phyloP scores from a whole-genome alignment of 1,140 invertebrate genomes.

The Drosophila repletoides region DNA sequence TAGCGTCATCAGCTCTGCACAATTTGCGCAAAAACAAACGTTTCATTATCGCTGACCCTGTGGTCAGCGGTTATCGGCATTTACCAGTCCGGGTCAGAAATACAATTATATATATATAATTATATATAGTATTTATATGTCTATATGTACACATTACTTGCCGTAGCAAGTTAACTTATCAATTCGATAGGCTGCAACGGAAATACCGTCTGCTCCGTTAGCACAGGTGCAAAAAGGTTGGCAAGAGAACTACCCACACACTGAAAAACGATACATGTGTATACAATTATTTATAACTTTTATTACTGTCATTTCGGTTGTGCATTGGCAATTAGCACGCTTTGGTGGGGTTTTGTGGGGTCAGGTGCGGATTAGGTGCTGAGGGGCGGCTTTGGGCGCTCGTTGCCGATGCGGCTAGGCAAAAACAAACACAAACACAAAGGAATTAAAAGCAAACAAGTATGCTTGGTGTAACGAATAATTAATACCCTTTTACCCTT shows the following conservation, averaged over 20 bases:
- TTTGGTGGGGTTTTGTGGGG: conserved; percentile 11
- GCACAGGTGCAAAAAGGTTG: conserved; percentile 2
- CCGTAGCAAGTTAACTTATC: conserved; percentile 33
- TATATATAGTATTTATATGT: neutral
- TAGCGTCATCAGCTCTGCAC: neutral
- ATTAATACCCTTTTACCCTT: no score
- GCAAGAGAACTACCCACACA: neutral
- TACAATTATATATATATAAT: neutral
- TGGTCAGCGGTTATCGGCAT: conserved; percentile 38
- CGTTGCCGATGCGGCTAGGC: neutral
- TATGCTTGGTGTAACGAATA: no score
- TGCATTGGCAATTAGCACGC: conserved; percentile 8
- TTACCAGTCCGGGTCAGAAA: neutral
- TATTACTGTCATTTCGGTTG: neutral
- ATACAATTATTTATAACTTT: conserved; percentile 24
- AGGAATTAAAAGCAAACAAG: conserved; percentile 9
- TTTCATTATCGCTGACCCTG: conserved; percentile 52
- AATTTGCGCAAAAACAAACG: conserved; percentile 23
- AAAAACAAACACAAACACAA: neutral
- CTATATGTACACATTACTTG: conserved; percentile 52
- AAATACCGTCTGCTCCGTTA: neutral
- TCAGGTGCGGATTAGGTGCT: conserved; percentile 25
- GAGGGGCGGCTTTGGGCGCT: conserved; percentile 1
- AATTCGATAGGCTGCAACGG: conserved; percentile 1
- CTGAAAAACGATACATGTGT: neutral